phyloP scores from a whole-genome alignment of 2,113 vertebrate genomes.

The Grammomys dolichurus region DNA sequence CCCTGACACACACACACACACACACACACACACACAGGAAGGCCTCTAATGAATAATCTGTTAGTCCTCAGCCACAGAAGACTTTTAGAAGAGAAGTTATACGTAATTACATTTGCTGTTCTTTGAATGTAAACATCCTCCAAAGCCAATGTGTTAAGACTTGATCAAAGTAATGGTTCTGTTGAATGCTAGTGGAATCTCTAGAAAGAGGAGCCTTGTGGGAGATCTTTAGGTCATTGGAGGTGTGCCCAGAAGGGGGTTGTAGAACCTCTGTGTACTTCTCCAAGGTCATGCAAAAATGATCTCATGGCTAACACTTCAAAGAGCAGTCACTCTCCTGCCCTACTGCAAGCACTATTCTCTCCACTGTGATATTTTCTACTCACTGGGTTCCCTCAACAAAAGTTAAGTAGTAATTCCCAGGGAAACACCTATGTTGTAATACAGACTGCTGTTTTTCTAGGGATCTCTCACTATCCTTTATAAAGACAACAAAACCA shows the following conservation, averaged over 20 bases:
- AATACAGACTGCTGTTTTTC: background rate
- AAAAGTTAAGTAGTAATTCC: background rate
- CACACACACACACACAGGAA: background rate
- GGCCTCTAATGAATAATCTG: background rate
- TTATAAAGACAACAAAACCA: slow-evolving; percentile 18
- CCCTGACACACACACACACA: too few relatives aligned
- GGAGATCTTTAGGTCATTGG: background rate
- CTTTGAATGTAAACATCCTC: background rate
- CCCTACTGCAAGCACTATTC: background rate
- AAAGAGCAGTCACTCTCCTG: background rate
- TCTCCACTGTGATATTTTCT: background rate
- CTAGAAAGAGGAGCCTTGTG: background rate
- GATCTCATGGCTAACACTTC: background rate
- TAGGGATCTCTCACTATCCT: background rate
- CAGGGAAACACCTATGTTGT: background rate
- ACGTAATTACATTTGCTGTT: background rate
- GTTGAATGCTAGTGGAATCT: background rate
- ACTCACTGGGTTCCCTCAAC: background rate
- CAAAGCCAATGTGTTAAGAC: background rate
- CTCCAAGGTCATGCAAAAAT: background rate
- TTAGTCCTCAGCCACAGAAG: background rate
- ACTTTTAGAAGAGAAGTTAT: background rate
- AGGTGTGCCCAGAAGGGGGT: background rate
- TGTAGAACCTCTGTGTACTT: background rate
- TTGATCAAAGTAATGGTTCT: background rate